phyloP scores from a whole-genome alignment of 2,888 invertebrate genomes.

The Augiades crinisus region DNA sequence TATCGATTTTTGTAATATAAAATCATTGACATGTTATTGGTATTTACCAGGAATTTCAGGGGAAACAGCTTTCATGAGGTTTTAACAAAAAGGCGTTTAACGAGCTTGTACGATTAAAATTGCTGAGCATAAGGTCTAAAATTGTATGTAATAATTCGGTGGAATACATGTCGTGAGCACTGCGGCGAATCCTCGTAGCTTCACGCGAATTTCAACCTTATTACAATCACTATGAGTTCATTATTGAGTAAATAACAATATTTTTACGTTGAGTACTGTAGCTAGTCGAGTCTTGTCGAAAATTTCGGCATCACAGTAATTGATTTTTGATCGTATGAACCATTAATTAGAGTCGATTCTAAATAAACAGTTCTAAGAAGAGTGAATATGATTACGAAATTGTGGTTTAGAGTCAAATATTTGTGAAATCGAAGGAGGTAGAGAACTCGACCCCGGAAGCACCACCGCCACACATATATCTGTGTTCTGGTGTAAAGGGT shows the following conservation, averaged over 20 bases:
- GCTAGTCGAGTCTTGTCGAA: not conserved
- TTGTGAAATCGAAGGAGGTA: too few species aligned
- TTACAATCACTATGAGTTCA: not conserved
- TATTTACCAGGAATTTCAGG: too few species aligned
- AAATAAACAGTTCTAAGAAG: too few species aligned
- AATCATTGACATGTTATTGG: too few species aligned
- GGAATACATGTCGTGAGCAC: constrained; percentile 17
- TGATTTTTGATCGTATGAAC: constrained; percentile 1
- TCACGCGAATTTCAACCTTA: constrained; percentile 2
- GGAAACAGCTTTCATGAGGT: too few species aligned
- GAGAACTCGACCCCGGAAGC: too few species aligned
- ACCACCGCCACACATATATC: too few species aligned
- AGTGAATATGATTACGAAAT: too few species aligned
- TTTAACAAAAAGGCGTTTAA: not conserved
- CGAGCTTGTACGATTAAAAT: constrained; percentile 1
- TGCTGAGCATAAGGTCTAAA: constrained; percentile 13
- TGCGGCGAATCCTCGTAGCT: constrained; percentile 1
- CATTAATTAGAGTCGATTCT: not conserved
- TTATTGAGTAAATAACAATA: not conserved
- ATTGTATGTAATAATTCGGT: constrained; percentile 15
- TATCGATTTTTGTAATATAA: too few species aligned
- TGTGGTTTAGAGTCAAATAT: too few species aligned
- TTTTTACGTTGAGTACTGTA: not conserved
- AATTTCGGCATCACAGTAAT: not conserved
- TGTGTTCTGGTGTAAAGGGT: too few species aligned